phyloP scores from a whole-genome alignment of 1,140 invertebrate species.

The Marisa cornuarietis region DNA sequence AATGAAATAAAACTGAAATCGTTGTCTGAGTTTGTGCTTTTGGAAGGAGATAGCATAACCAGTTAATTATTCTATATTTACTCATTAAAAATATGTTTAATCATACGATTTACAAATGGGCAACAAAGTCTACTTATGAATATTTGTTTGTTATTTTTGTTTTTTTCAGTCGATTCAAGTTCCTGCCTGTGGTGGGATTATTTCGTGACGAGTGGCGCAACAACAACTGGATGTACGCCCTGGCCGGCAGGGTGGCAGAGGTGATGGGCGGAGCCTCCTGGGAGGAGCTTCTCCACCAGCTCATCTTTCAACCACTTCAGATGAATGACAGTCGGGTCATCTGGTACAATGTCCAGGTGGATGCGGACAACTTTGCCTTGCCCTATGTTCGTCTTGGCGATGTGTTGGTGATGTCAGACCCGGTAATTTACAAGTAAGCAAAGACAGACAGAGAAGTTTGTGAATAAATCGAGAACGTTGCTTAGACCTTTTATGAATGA shows the following conservation, averaged over 20 bases:
- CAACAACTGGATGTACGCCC: conserved; percentile 31
- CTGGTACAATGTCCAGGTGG: conserved; percentile 1
- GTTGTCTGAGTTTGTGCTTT: too few species aligned
- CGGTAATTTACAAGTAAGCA: conserved; percentile 19
- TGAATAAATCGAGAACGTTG: too few species aligned
- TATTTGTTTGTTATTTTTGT: background rate
- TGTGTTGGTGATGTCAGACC: conserved; percentile 2
- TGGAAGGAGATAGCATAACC: too few species aligned
- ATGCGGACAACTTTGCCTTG: conserved; percentile 19
- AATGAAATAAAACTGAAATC: too few species aligned
- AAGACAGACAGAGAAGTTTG: too few species aligned
- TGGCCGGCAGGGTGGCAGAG: conserved; percentile 19
- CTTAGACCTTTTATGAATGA: too few species aligned
- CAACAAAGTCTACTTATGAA: background rate
- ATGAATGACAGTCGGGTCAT: conserved; percentile 23
- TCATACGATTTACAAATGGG: background rate
- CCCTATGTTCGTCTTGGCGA: conserved; percentile 19
- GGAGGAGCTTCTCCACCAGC: conserved; percentile 18
- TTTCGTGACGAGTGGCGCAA: conserved; percentile 23
- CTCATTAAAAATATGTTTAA: too few species aligned
- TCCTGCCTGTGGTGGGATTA: background rate
- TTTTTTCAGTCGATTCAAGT: conserved; percentile 16
- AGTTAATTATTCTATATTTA: too few species aligned
- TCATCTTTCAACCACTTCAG: conserved; percentile 23
- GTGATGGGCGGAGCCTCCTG: conserved; percentile 20